phyloP scores from a whole-genome alignment of 2,113 vertebrate genomes.

The Otolemur garnettii region DNA sequence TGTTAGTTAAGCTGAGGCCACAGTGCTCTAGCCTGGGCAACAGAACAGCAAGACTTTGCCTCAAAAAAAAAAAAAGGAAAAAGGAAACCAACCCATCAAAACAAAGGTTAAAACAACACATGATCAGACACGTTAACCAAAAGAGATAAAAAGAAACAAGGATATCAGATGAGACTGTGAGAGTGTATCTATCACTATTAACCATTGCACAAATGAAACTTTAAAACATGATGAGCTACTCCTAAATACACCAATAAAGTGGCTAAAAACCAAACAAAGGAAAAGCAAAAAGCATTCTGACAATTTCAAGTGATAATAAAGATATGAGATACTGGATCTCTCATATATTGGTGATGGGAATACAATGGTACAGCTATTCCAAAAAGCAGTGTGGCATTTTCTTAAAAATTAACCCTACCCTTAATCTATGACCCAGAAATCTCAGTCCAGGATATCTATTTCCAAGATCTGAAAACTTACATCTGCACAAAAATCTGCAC shows the following conservation, averaged over 20 bases:
- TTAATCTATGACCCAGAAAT: neutral
- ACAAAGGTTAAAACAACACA: neutral
- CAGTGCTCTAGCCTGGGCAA: too few relatives aligned
- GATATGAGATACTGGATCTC: neutral
- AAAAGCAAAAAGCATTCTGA: neutral
- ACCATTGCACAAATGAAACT: neutral
- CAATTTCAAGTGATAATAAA: neutral
- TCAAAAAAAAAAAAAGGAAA: too few relatives aligned
- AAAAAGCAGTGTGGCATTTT: neutral
- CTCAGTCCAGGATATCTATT: neutral
- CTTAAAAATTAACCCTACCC: neutral
- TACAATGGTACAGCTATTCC: neutral
- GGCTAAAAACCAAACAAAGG: neutral
- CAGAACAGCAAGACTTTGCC: too few relatives aligned
- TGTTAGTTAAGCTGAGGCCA: too few relatives aligned
- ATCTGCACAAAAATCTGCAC: neutral
- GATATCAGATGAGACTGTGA: neutral
- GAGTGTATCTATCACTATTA: neutral
- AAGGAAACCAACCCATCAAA: neutral
- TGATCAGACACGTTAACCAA: neutral
- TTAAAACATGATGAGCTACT: neutral
- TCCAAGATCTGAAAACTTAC: neutral
- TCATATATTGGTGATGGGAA: neutral
- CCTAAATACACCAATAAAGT: neutral
- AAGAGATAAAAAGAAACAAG: neutral